These are phyloP conservation scores for Archocentrus centrarchus DNA, from an alignment of 2,113 vertebrate species.

Conservation along the genomic window DNA sequence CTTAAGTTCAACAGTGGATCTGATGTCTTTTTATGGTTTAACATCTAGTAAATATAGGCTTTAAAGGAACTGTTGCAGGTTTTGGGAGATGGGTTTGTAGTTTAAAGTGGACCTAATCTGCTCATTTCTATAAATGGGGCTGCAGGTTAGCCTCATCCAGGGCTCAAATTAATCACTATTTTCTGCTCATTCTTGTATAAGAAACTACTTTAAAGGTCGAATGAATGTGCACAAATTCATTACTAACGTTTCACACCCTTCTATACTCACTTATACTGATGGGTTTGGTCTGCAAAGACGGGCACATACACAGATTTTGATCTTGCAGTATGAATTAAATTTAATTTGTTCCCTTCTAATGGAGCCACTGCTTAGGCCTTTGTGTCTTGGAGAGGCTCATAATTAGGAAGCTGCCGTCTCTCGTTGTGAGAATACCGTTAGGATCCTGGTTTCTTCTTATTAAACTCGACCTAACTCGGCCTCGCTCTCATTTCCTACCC, in stretches of 20 bases:
- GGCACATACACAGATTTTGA: background rate
- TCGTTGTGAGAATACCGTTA: background rate
- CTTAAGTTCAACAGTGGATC: background rate
- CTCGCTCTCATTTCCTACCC: accelerated
- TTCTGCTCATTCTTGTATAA: background rate
- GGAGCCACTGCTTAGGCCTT: background rate
- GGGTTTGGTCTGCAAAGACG: background rate
- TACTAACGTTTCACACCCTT: background rate
- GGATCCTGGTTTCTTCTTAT: background rate
- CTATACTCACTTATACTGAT: background rate
- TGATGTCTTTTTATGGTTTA: background rate
- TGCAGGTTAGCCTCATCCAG: background rate
- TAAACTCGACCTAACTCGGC: background rate
- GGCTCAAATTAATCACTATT: background rate
- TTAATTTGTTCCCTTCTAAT: accelerated
- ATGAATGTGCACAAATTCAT: background rate
- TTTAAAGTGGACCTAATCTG: background rate
- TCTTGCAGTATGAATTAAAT: background rate
- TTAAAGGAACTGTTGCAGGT: background rate
- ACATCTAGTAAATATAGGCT: background rate
- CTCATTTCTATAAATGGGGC: background rate
- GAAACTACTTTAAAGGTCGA: background rate
- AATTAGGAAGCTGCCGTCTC: background rate
- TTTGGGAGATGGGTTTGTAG: background rate
- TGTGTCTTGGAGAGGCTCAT: background rate